Percentiles rank a stretch among this genome's conserved stretches.
Conservation (phyloP, 2,113 vertebrate genomes). For the Candoia aspera region DNA sequence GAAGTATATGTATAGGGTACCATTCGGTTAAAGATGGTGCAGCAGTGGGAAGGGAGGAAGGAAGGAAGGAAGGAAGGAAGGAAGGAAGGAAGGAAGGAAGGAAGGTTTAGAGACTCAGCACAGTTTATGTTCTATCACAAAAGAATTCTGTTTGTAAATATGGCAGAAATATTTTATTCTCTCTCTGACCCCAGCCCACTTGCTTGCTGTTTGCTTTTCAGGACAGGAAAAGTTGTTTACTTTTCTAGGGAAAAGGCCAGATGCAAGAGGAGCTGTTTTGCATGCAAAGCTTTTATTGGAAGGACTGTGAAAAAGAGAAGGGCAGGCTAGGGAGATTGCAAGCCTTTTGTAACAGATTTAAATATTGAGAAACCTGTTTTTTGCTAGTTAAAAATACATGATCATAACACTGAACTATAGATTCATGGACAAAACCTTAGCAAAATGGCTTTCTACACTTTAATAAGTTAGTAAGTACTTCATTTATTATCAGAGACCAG, state of each 20-base stretch:
- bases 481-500: background rate
- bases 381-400: constrained; percentile 31
- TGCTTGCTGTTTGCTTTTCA: constrained; percentile 60
- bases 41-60: constrained; percentile 7
- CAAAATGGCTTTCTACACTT: background rate
- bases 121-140: constrained; percentile 12
- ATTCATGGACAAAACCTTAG: fast-evolving
- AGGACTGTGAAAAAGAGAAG: constrained; percentile 35
- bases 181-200: background rate
- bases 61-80: background rate
- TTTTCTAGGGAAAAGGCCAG: constrained; percentile 65
- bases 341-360: constrained; percentile 49
- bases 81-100: too few relatives aligned
- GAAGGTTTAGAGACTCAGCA: constrained; percentile 26
- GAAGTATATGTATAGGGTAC: background rate
- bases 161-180: constrained; percentile 7
- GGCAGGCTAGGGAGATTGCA: constrained; percentile 45
- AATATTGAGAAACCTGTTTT: constrained; percentile 44
- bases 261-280: constrained; percentile 54
- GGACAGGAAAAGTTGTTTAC: constrained; percentile 62
- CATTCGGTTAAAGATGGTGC: constrained; percentile 20
- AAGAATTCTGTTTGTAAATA: constrained; percentile 30
- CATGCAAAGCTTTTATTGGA: constrained; percentile 52
- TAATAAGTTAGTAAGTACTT: background rate
- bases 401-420: constrained; percentile 12